phyloP scores from a whole-genome alignment of 2,888 invertebrate species.

The Phaedon cochleariae region DNA sequence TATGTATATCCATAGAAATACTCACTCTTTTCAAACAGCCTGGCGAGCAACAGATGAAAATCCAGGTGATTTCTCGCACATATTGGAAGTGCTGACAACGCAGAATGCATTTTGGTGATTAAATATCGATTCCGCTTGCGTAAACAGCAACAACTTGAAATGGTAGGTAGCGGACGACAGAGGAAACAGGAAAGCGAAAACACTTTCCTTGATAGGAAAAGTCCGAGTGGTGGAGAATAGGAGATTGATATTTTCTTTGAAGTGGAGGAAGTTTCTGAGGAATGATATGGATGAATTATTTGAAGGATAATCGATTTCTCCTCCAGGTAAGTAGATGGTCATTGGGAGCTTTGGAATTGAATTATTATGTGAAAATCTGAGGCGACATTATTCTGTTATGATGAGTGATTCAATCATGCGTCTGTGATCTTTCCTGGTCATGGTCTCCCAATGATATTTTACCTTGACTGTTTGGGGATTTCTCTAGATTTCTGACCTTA shows the following conservation, averaged over 20 bases:
- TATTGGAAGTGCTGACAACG: slow-evolving; percentile 48
- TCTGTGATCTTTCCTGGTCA: no score
- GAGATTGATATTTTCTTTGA: not conserved
- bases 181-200: slow-evolving; percentile 2
- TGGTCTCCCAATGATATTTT: no score
- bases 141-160: slow-evolving; percentile 48
- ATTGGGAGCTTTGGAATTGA: no score
- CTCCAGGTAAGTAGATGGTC: no score
- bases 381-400: no score
- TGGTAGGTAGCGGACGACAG: slow-evolving; percentile 15
- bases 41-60: not conserved
- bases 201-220: slow-evolving; percentile 5
- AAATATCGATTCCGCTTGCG: slow-evolving; percentile 58
- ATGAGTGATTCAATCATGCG: no score
- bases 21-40: slow-evolving; percentile 6
- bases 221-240: not conserved
- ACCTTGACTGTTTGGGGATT: no score
- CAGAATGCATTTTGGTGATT: slow-evolving; percentile 57
- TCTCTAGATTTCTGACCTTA: no score
- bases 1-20: not conserved
- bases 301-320: no score
- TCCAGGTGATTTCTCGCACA: slow-evolving; percentile 48
- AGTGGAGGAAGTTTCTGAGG: not conserved
- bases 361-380: no score
- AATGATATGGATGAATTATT: not conserved